Evolutionary conservation across 2,797 vertebrate genomes (phyloP).

Genomic region (Pangasius krempfi): DNA sequence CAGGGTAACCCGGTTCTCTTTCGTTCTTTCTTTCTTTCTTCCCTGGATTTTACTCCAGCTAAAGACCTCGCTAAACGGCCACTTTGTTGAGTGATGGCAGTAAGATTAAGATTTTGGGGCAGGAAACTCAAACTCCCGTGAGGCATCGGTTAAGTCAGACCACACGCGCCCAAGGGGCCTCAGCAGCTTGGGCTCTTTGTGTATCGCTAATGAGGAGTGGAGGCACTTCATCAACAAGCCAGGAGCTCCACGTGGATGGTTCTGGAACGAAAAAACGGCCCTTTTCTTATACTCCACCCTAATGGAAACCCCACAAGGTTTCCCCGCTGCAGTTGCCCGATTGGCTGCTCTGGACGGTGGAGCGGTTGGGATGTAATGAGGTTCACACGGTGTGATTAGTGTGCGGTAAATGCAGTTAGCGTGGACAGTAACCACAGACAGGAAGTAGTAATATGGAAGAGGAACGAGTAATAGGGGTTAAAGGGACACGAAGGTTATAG

Average conservation of each 20-base stretch:
- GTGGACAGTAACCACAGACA: conserved; percentile 5
- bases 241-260: conserved; percentile 39
- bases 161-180: conserved; percentile 28
- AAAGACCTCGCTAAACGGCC: conserved; percentile 33
- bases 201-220: conserved; percentile 30
- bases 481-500: background rate
- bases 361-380: conserved; percentile 7
- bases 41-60: conserved; percentile 30
- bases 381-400: conserved; percentile 17
- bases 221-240: conserved; percentile 41
- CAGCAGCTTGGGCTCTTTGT: conserved; percentile 28
- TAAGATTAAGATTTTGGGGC: conserved; percentile 32
- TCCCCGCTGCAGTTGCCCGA: background rate
- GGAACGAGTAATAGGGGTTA: conserved; percentile 11
- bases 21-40: conserved; percentile 19
- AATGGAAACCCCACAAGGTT: background rate
- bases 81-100: conserved; percentile 37
- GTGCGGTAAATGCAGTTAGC: conserved; percentile 17
- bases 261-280: conserved; percentile 3
- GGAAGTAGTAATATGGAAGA: conserved; percentile 11
- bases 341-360: conserved; percentile 2
- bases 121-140: conserved; percentile 43
- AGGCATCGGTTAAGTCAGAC: conserved; percentile 23
- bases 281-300: background rate
- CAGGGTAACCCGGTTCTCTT: conserved; percentile 36